These are phyloP conservation scores for Gari tellinella DNA, from an alignment of 2,888 invertebrate genomes.

Conservation along the genomic window DNA sequence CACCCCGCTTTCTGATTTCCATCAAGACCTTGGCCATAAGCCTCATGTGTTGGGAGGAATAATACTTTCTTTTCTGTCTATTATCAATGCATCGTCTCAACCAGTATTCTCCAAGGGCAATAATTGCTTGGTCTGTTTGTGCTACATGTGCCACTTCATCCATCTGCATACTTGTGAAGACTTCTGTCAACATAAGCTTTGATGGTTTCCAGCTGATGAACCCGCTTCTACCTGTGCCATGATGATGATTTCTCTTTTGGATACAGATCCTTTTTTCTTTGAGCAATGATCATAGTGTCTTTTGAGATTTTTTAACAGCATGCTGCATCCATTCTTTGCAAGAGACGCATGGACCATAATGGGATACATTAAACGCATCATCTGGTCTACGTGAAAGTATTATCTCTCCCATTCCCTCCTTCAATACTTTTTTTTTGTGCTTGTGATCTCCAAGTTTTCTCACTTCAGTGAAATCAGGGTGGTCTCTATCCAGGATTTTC, in stretches of 20 bases:
- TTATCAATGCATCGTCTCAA: conserved; percentile 36
- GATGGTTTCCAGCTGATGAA: conserved; percentile 23
- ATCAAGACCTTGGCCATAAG: conserved; percentile 29
- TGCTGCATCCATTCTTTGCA: conserved; percentile 29
- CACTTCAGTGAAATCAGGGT: conserved; percentile 12
- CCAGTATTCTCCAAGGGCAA: conserved; percentile 50
- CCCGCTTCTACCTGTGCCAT: too few relatives aligned
- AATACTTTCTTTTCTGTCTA: conserved; percentile 33
- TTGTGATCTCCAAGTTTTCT: conserved; percentile 25
- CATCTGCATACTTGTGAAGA: conserved; percentile 32
- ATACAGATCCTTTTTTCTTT: not conserved
- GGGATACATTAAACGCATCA: not conserved
- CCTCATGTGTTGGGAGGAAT: conserved; percentile 37
- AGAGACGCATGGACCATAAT: conserved; percentile 9
- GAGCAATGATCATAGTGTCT: conserved; percentile 14
- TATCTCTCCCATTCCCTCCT: conserved; percentile 20
- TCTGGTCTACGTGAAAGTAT: conserved; percentile 22
- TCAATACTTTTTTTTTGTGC: conserved; percentile 20
- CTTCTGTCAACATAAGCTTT: conserved; percentile 37
- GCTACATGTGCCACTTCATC: conserved; percentile 43
- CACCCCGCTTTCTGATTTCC: not conserved
- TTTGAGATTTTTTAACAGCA: conserved; percentile 15
- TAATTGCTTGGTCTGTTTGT: conserved; percentile 35
- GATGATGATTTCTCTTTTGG: not conserved
- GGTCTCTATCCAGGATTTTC: not conserved